These are phyloP conservation scores for Papilio polytes DNA, from an alignment of 1,140 invertebrate species.

Conservation along the genomic window DNA sequence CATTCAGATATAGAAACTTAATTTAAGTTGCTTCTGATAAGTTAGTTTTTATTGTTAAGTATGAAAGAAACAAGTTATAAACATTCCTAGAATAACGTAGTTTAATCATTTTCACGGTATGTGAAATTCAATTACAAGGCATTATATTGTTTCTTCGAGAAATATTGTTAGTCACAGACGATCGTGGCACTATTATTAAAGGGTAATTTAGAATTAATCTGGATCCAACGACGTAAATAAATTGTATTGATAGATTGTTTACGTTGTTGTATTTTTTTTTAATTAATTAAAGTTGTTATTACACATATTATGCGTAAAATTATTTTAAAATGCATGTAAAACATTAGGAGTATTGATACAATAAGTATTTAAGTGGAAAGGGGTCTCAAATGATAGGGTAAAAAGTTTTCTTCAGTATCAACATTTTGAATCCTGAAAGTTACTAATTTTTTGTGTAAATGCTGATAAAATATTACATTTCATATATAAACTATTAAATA, in stretches of 20 bases:
- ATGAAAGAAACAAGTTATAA: background rate
- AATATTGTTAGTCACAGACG: slow-evolving; percentile 5
- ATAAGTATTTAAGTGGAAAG: too few species aligned
- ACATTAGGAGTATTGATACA: too few species aligned
- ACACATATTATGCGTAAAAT: background rate
- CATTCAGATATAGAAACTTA: background rate
- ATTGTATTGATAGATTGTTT: background rate
- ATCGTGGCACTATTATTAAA: background rate
- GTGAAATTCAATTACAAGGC: slow-evolving; percentile 14
- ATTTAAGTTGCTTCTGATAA: background rate
- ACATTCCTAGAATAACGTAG: background rate
- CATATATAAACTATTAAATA: background rate
- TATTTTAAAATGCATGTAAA: background rate
- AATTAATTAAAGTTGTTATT: background rate
- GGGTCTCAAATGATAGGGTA: background rate
- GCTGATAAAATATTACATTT: too few species aligned
- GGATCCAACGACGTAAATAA: slow-evolving; percentile 16
- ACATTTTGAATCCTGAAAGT: too few species aligned
- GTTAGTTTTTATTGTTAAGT: background rate
- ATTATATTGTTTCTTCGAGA: background rate
- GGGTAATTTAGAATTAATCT: background rate
- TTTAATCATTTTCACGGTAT: slow-evolving; percentile 22
- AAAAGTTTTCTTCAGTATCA: too few species aligned
- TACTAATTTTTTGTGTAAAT: too few species aligned
- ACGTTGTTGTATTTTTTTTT: background rate